Base-by-base conservation (phyloP, 2,888 invertebrate genomes). In the Horisme vitalbata region DNA sequence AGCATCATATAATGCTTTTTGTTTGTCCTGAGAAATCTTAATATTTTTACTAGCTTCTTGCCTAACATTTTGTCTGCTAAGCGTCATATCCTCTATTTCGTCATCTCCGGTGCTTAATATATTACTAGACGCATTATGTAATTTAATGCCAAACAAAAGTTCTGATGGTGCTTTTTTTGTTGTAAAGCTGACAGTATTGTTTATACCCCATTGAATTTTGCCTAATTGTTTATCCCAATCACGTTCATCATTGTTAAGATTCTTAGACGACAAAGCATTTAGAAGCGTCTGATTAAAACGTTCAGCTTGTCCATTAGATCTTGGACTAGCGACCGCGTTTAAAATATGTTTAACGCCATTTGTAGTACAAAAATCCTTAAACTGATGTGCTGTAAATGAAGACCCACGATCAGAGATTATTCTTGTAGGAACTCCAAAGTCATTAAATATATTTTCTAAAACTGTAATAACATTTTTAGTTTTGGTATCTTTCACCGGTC, bases 281-380 rank as follows among this genome's bases (percentile, higher is more conserved):
- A 43, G 15, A 11, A 43, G 21, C 7, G 41, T 34, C 3, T 30
- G 34, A 10, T 41, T 43, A n/a, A 30, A 43, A 1, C 43, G 28
- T 7, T 43, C 35, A 2, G 36, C 44, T 27, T 44, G 44, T 5
- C 44, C 44, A 20, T 44, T 44, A 1, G 36, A 14, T 10, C 44
- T 10, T 8, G 44, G 44, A 20, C 43, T 24, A 6, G 35, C 35
- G 0, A 43, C 44, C 2, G 44, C 44, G 13, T 44, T 44, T 3
- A 44, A 24, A 8, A 44, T 13, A n/a, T 44, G 44, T 6, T 37
- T 44, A 5, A 44, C 14, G 7, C 36, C 36, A 13, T 32, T 15
- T 13, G 23, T 12, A 2, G 10, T 0, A 9, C 26, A 31, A 10
- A 44, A 44, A 2, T 10, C 18, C 32, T 20, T 32, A 14, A 44